Base-by-base conservation (phyloP, 2,888 invertebrate genomes). In the Hyalella azteca region DNA sequence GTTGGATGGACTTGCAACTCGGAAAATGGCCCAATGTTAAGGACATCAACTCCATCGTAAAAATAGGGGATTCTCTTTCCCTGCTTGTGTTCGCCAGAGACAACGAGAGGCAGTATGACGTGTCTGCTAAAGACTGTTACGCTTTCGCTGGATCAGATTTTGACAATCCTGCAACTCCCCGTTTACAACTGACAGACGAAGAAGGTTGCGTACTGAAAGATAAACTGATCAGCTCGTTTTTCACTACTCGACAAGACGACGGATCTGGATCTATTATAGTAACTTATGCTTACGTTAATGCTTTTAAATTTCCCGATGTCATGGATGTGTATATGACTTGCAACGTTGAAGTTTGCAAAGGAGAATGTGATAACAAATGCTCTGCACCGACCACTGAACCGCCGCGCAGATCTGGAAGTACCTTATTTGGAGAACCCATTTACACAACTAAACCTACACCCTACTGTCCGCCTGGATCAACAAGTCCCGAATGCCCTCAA, bases 241-340 rank as follows among this genome's bases (percentile, higher is more conserved):
- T 81, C 49, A 81, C 81, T 40, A 84, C 85, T 39, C 75, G 85
- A 13, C 77, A 81, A 29, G 89, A 90, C 3, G 90, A 90, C 66
- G 90, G 90, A 0, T 91, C 91, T 2, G 92, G 91, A 1, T 92
- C 80, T 40, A 83, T 84, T 36, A 82, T 86, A 15, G 84, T 86
- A 29, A 86, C 86, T 9, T 86, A 84, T 78, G 85, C 85, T 29
- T 85, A 82, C 60, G 73, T 86, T 9, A 79, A 85, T 77, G 86
- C 86, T 13, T 86, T 86, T 81, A 86, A 86, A 79, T 86, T 86
- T 78, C 86, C 86, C 1, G 86, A 86, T 77, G 81, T 85, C 11
- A 84, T 85, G 59, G 85, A 86, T 78, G 86, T 86, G n/a, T 85
- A 83, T 48, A 82, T 86, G 78, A 84, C 85, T 26, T 86, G 86